A percentile compares a stretch with the other conserved stretches of the same genome.
These are phyloP conservation scores for Lampropteryx suffumata DNA, from an alignment of 2,888 invertebrate species.

Conservation along the genomic window DNA sequence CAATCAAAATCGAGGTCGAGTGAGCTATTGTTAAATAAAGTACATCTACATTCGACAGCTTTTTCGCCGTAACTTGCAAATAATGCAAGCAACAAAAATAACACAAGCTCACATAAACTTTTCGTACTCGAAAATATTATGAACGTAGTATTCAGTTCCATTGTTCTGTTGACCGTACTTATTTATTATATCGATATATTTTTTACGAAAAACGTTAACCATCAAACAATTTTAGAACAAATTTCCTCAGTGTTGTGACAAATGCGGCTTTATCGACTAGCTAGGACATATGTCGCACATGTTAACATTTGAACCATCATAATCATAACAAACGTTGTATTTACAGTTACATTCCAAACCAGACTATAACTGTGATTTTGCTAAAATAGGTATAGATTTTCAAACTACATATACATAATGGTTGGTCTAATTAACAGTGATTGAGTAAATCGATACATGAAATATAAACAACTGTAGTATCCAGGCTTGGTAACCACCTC, in stretches of 20 bases:
- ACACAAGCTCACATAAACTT: background rate
- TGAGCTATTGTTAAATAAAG: too few relatives aligned
- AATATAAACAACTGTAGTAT: too few relatives aligned
- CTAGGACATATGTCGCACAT: conserved; percentile 33
- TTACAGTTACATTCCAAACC: background rate
- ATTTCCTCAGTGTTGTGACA: conserved; percentile 30
- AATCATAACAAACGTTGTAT: background rate
- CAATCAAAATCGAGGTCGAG: too few relatives aligned
- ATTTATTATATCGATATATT: conserved; percentile 1
- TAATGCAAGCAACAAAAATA: background rate
- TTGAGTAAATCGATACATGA: too few relatives aligned
- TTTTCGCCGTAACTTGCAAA: too few relatives aligned
- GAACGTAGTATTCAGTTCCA: conserved; percentile 1
- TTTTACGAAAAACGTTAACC: conserved; percentile 19
- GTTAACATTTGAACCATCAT: conserved; percentile 25
- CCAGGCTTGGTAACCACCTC: too few relatives aligned
- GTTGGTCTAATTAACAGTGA: too few relatives aligned
- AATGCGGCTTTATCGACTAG: conserved; percentile 27
- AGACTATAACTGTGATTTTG: background rate
- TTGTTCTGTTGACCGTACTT: conserved; percentile 1
- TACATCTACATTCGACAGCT: too few relatives aligned
- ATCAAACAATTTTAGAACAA: conserved; percentile 35
- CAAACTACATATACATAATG: too few relatives aligned
- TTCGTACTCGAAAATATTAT: background rate
- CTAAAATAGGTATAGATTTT: too few relatives aligned